These are phyloP conservation scores for Percina caprodes DNA, from an alignment of 2,113 vertebrate species.

Conservation along the genomic window DNA sequence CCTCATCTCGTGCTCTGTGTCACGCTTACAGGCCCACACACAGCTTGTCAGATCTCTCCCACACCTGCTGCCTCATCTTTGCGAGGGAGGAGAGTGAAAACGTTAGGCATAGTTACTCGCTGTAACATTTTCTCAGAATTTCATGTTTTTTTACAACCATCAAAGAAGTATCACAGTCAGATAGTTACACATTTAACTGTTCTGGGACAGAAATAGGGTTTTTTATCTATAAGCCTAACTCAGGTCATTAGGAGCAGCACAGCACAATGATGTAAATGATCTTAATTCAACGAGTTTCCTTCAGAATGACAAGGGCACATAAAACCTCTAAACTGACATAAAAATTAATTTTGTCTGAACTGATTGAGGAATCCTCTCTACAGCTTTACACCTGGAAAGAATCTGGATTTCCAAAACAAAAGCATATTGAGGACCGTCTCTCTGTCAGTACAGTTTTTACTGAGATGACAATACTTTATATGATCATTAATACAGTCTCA, in stretches of 20 bases:
- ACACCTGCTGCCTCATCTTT: conserved; percentile 70
- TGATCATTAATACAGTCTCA: background rate
- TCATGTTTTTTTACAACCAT: background rate
- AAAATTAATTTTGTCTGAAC: background rate
- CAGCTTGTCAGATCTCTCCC: conserved; percentile 48
- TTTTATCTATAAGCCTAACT: background rate
- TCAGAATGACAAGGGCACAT: background rate
- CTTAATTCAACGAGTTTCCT: background rate
- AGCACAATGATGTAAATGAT: background rate
- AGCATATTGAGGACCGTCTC: background rate
- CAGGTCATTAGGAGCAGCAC: conserved; percentile 2
- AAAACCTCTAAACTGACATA: background rate
- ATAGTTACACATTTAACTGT: background rate
- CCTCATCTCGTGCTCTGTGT: conserved; percentile 68
- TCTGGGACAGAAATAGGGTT: background rate
- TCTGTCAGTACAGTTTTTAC: background rate
- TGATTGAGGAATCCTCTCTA: background rate
- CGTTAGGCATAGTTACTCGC: too few relatives aligned
- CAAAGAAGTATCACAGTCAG: background rate
- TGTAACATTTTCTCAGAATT: background rate
- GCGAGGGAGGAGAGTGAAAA: conserved; percentile 26
- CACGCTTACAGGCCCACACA: conserved; percentile 57
- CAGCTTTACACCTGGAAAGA: background rate
- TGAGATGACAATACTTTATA: background rate
- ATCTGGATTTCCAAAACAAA: background rate